Conservation (phyloP, 2,113 vertebrate species). For the Agapornis roseicollis region DNA sequence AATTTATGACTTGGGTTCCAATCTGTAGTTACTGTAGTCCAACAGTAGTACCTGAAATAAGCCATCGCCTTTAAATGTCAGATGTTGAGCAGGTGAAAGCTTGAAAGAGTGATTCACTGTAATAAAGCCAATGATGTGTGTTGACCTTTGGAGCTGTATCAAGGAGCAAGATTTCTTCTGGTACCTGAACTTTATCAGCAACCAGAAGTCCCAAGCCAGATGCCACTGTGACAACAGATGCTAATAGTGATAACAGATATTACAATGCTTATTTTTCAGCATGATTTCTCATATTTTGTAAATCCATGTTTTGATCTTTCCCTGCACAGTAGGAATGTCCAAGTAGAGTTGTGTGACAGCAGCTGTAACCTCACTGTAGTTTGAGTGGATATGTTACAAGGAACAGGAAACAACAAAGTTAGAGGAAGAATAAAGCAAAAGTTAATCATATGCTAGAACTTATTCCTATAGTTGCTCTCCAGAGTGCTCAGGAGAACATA, state of each 20-base stretch:
- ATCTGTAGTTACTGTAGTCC: neutral
- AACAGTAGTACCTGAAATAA: neutral
- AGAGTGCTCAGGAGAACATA: neutral
- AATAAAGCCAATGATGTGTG: neutral
- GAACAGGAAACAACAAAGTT: neutral
- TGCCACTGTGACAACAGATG: neutral
- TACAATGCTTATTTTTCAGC: neutral
- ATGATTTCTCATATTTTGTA: neutral
- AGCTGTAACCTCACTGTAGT: neutral
- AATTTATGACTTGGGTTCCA: neutral
- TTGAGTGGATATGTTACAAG: neutral
- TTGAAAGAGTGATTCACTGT: neutral
- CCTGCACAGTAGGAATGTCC: neutral
- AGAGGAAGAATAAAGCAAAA: neutral
- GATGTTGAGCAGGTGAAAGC: neutral
- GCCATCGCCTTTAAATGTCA: neutral
- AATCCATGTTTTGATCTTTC: neutral
- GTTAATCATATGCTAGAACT: neutral
- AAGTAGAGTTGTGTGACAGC: neutral
- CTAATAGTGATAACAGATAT: neutral
- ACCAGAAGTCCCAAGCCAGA: neutral
- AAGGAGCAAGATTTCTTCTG: slow-evolving; percentile 31
- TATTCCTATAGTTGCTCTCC: neutral
- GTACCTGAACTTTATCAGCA: neutral
- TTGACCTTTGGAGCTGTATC: neutral